Evolutionary conservation across 2,797 vertebrate genomes (phyloP).

Genomic region (Lacerta bilineata): DNA sequence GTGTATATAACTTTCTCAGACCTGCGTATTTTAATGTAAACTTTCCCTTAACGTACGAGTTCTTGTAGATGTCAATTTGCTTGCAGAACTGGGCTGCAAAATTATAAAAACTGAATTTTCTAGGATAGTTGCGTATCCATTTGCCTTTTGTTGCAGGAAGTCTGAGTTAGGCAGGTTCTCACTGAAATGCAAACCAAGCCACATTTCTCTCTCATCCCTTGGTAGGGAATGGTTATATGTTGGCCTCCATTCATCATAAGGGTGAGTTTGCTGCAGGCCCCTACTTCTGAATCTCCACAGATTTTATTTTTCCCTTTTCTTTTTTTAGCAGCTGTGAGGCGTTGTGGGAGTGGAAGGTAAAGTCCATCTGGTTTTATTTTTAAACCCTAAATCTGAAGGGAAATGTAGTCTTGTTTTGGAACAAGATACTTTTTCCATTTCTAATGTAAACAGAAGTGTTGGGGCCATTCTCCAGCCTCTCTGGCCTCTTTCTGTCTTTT

Average conservation of each 20-base stretch:
- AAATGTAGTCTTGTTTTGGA: not conserved
- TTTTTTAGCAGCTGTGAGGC: not conserved
- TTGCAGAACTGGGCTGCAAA: too few species aligned
- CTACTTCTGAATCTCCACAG: not conserved
- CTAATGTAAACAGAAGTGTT: slow-evolving; percentile 11
- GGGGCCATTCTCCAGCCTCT: not conserved
- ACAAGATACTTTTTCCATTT: slow-evolving; percentile 7
- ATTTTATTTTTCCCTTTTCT: not conserved
- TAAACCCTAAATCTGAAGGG: slow-evolving; percentile 21
- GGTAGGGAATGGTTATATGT: not conserved
- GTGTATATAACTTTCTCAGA: too few species aligned
- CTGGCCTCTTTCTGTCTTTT: not conserved
- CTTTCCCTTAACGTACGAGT: too few species aligned
- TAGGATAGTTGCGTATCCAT: too few species aligned
- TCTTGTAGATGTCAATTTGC: too few species aligned
- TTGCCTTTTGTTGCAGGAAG: too few species aligned
- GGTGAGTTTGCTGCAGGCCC: not conserved
- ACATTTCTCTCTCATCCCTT: too few species aligned
- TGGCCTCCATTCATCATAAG: not conserved
- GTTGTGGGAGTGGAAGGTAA: not conserved
- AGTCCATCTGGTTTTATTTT: slow-evolving; percentile 17
- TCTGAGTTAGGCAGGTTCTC: too few species aligned
- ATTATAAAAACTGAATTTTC: too few species aligned
- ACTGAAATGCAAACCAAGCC: too few species aligned
- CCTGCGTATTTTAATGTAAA: too few species aligned